These are phyloP conservation scores for Ditula angustiorana DNA, from an alignment of 2,888 invertebrate genomes.

Conservation along the genomic window DNA sequence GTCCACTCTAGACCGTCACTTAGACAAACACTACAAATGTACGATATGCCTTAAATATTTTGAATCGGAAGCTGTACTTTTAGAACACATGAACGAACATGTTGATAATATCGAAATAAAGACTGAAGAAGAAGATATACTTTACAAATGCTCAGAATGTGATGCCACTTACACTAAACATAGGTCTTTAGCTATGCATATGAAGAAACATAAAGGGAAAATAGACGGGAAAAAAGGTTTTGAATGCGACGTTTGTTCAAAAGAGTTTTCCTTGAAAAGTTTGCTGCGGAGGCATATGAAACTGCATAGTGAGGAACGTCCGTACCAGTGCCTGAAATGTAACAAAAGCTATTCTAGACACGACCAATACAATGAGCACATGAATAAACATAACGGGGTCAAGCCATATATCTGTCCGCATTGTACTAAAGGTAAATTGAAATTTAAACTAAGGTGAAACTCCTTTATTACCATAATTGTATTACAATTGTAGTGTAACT, in stretches of 20 bases:
- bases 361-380: slow-evolving; percentile 85
- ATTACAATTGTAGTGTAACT: too few species aligned
- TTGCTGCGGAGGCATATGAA: slow-evolving; percentile 79
- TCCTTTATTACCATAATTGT: not conserved
- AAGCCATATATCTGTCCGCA: slow-evolving; percentile 85
- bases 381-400: slow-evolving; percentile 84
- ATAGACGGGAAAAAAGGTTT: slow-evolving; percentile 57
- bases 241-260: slow-evolving; percentile 78
- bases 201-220: slow-evolving; percentile 64
- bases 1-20: slow-evolving; percentile 64
- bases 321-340: slow-evolving; percentile 84
- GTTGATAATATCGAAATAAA: slow-evolving; percentile 49
- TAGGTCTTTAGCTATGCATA: slow-evolving; percentile 76
- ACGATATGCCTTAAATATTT: slow-evolving; percentile 49
- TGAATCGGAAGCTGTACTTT: slow-evolving; percentile 47
- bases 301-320: slow-evolving; percentile 81
- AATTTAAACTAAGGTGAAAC: not conserved
- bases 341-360: slow-evolving; percentile 84
- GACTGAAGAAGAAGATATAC: slow-evolving; percentile 50
- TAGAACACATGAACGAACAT: slow-evolving; percentile 49
- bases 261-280: slow-evolving; percentile 69
- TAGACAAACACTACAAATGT: slow-evolving; percentile 59
- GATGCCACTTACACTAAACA: slow-evolving; percentile 79
- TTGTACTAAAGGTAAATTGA: slow-evolving; percentile 82
- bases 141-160: slow-evolving; percentile 81